A percentile compares a stretch with the other conserved stretches of the same genome.
Conservation (phyloP, 2,888 invertebrate species). For the Patella pellucida region DNA sequence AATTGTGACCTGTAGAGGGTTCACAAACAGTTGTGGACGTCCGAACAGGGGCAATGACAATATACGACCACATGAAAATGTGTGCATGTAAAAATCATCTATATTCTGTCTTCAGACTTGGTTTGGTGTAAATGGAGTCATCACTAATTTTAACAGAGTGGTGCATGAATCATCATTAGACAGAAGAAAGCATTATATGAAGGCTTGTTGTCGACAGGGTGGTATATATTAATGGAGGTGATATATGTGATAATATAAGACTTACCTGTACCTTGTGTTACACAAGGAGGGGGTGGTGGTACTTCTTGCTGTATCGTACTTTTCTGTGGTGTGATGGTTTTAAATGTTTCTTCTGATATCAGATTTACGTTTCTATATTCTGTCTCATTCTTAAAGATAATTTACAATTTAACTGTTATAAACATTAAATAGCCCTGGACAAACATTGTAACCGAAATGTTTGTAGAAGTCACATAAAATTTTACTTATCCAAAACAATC, state of each 20-base stretch:
- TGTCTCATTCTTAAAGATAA: constrained; percentile 44
- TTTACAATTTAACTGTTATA: neutral
- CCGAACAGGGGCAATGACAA: too few relatives aligned
- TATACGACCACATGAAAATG: too few relatives aligned
- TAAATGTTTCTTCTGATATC: constrained; percentile 89
- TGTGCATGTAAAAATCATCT: too few relatives aligned
- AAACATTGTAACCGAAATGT: too few relatives aligned
- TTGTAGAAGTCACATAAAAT: too few relatives aligned
- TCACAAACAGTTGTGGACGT: too few relatives aligned
- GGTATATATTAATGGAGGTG: too few relatives aligned
- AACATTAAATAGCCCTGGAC: too few relatives aligned
- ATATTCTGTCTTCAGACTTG: constrained; percentile 6
- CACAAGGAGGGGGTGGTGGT: constrained; percentile 82
- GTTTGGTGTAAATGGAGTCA: neutral
- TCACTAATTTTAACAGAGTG: neutral
- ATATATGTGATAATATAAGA: neutral
- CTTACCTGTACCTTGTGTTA: constrained; percentile 10
- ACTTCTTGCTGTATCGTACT: constrained; percentile 78
- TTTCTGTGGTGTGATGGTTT: constrained; percentile 78
- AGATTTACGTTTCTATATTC: constrained; percentile 83
- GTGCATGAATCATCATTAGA: constrained; percentile 2
- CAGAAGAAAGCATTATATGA: constrained; percentile 19
- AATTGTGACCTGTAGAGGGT: too few relatives aligned
- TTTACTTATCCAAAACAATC: too few relatives aligned
- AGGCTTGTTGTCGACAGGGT: constrained; percentile 20